phyloP scores from a whole-genome alignment of 2,797 vertebrate species.

The Notoglanidium macrostoma region DNA sequence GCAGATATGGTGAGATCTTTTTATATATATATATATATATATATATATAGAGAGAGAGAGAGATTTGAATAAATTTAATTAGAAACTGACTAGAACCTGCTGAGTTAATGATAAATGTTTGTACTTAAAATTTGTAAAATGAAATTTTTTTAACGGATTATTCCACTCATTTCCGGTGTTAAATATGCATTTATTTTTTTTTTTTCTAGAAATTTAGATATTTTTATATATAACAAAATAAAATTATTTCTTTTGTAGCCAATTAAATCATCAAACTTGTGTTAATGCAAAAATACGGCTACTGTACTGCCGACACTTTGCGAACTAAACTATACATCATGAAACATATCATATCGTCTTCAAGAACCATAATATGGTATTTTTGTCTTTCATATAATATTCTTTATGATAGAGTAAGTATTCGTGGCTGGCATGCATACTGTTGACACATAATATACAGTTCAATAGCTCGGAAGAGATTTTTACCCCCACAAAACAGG shows the following conservation, averaged over 20 bases:
- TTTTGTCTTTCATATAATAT: neutral
- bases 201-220: too few relatives aligned
- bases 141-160: neutral
- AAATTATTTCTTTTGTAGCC: too few relatives aligned
- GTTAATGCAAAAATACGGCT: neutral
- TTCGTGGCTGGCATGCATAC: neutral
- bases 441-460: neutral
- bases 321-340: neutral
- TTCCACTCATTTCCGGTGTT: neutral
- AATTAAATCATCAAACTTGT: neutral
- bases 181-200: neutral
- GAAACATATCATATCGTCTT: neutral
- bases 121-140: neutral
- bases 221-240: too few relatives aligned
- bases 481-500: neutral
- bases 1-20: neutral
- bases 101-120: neutral
- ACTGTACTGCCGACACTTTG: neutral
- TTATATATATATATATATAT: too few relatives aligned
- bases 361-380: neutral
- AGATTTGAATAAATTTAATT: neutral
- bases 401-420: neutral
- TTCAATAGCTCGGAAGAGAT: neutral
- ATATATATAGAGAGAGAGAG: too few relatives aligned
- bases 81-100: neutral